A percentile compares a stretch with the other conserved stretches of the same genome.
Conservation (phyloP, 2,797 vertebrate species). For the Neoniphon sammara region DNA sequence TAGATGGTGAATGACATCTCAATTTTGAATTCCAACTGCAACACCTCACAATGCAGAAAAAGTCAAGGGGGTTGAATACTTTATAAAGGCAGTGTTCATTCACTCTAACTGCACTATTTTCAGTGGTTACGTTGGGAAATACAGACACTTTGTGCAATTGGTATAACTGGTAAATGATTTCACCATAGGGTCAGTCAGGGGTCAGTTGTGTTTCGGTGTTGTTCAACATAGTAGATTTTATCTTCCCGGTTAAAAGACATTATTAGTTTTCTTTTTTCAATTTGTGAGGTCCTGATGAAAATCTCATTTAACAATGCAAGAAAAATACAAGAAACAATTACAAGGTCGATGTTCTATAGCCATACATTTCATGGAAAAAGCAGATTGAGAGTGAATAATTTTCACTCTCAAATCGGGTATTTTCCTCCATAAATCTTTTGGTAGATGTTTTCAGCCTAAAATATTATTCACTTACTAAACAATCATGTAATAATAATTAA, state of each 20-base stretch:
- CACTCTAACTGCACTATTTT: not conserved
- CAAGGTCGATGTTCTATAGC: not conserved
- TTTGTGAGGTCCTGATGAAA: not conserved
- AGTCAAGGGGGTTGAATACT: not conserved
- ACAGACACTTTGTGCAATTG: no score
- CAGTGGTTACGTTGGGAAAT: no score
- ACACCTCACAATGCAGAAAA: no score
- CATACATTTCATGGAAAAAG: not conserved
- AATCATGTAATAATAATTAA: not conserved
- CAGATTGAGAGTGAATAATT: not conserved
- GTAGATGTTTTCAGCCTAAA: not conserved
- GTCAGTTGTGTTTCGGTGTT: no score
- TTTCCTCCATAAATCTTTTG: not conserved
- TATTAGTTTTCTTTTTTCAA: not conserved
- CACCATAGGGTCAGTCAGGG: no score
- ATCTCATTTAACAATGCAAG: not conserved
- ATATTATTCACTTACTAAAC: not conserved
- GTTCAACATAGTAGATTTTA: no score
- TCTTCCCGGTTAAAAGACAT: no score
- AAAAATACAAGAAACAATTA: not conserved
- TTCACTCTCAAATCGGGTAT: not conserved
- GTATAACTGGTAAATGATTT: no score
- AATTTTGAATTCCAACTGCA: no score
- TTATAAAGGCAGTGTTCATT: not conserved
- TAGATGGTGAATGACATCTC: no score